phyloP scores from a whole-genome alignment of 2,888 invertebrate species.

The Hybos culiciformis region DNA sequence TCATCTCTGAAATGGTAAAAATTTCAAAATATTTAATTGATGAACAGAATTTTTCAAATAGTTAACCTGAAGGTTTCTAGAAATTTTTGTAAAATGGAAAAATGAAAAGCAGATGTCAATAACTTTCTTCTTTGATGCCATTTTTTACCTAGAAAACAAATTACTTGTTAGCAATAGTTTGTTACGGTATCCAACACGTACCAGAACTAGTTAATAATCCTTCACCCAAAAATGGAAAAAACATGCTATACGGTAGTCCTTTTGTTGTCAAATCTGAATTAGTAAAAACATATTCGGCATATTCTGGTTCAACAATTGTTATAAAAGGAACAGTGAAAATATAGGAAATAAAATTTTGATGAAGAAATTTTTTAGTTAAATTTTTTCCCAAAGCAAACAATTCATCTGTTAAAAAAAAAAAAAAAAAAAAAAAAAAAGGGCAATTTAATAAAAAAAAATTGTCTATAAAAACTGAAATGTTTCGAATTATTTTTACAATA shows the following conservation, averaged over 20 bases:
- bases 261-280: constrained; percentile 40
- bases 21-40: background rate
- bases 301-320: constrained; percentile 38
- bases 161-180: background rate
- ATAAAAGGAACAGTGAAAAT: no score
- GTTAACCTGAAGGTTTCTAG: constrained; percentile 28
- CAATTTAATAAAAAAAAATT: no score
- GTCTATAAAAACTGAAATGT: no score
- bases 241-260: constrained; percentile 35
- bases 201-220: constrained; percentile 39
- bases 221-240: constrained; percentile 39
- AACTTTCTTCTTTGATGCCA: constrained; percentile 47
- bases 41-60: background rate
- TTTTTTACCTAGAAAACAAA: constrained; percentile 30
- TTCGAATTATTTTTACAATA: no score
- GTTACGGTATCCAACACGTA: constrained; percentile 7
- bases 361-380: no score
- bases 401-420: no score
- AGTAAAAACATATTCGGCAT: constrained; percentile 40
- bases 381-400: no score
- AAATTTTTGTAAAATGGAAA: constrained; percentile 41
- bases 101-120: constrained; percentile 51
- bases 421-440: no score
- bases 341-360: no score
- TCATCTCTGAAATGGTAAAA: constrained; percentile 26